A percentile compares a stretch with the other conserved stretches of the same genome.
These are phyloP conservation scores for Linurgus olivaceus DNA, from an alignment of 2,797 vertebrate species.

Conservation along the genomic window DNA sequence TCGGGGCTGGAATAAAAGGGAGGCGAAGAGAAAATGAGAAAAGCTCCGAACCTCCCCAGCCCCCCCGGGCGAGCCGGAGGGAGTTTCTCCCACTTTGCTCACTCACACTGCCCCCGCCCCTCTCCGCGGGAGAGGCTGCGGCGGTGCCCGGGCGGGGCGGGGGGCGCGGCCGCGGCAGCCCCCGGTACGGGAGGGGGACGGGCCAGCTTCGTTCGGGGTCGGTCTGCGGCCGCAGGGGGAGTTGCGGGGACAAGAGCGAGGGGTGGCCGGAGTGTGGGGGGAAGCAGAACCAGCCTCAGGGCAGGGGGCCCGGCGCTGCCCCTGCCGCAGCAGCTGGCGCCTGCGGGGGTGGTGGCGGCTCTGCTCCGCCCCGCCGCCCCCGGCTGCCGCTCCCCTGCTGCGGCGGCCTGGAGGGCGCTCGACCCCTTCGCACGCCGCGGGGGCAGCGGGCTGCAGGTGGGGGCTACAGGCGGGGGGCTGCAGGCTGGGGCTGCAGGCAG, in stretches of 20 bases:
- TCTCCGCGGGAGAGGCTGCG: neutral
- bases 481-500: neutral
- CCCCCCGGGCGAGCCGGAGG: neutral
- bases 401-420: neutral
- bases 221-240: neutral
- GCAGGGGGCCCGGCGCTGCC: neutral
- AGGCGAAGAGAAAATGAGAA: too few species aligned
- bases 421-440: neutral
- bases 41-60: neutral
- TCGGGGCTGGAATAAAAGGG: neutral
- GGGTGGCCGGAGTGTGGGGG: neutral
- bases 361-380: neutral
- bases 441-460: neutral
- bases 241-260: neutral
- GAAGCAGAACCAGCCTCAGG: neutral
- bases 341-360: neutral
- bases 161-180: neutral
- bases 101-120: neutral
- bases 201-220: neutral
- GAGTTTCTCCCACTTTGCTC: slow-evolving; percentile 17
- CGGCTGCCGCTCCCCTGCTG: neutral
- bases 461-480: neutral
- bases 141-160: neutral
- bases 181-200: neutral
- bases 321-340: neutral